phyloP scores from a whole-genome alignment of 2,888 invertebrate species.

The Lepidochitona cinerea region DNA sequence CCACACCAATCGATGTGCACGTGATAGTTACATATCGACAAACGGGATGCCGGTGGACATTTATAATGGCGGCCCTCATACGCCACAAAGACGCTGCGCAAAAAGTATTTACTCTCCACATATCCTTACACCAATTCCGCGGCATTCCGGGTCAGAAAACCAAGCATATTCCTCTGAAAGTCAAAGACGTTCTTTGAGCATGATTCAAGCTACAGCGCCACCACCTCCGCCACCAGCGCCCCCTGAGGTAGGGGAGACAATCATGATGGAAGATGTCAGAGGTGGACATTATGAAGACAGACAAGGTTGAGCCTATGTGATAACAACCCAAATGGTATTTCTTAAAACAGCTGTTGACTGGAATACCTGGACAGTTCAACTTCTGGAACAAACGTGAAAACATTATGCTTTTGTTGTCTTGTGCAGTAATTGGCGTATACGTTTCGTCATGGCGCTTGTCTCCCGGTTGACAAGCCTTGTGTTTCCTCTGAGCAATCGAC shows the following conservation, averaged over 20 bases:
- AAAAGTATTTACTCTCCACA: neutral
- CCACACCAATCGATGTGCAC: neutral
- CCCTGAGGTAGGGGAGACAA: neutral
- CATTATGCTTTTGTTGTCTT: too few relatives aligned
- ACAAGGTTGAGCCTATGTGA: slow-evolving; percentile 1
- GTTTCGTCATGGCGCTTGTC: too few relatives aligned
- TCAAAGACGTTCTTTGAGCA: slow-evolving; percentile 14
- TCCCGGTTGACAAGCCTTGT: too few relatives aligned
- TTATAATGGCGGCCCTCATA: neutral
- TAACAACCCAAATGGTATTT: too few relatives aligned
- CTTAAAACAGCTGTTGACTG: too few relatives aligned
- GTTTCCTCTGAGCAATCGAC: too few relatives aligned
- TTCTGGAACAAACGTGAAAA: too few relatives aligned
- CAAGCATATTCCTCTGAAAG: slow-evolving; percentile 27
- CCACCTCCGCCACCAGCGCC: slow-evolving; percentile 5
- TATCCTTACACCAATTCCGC: neutral
- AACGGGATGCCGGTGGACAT: neutral
- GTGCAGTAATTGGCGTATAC: too few relatives aligned
- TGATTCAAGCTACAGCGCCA: neutral
- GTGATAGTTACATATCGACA: slow-evolving; percentile 3
- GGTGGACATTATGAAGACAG: neutral
- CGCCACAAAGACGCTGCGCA: neutral
- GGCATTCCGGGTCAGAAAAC: slow-evolving; percentile 23
- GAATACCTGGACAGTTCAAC: too few relatives aligned
- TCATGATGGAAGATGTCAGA: neutral